Evolutionary conservation across 2,888 invertebrate genomes (phyloP).

Genomic region (Chromoteleia sp.): DNA sequence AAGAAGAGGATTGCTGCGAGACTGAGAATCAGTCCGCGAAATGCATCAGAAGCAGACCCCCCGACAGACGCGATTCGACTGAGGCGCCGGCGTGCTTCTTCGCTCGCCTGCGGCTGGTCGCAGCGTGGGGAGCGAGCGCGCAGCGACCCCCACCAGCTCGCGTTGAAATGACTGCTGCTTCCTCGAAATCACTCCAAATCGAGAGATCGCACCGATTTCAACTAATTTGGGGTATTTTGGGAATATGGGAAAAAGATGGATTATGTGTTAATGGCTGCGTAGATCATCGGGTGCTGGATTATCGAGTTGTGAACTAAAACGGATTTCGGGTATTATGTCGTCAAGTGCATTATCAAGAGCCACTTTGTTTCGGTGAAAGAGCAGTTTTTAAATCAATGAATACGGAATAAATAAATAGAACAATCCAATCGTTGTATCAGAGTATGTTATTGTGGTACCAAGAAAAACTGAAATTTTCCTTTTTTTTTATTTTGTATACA

Average conservation of each 20-base stretch:
- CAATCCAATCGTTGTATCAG: too few relatives aligned
- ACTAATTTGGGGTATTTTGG: slow-evolving; percentile 45
- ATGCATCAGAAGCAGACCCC: slow-evolving; percentile 67
- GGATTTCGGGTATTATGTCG: too few relatives aligned
- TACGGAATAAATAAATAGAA: too few relatives aligned
- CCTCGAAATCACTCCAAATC: slow-evolving; percentile 59
- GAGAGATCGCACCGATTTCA: slow-evolving; percentile 59
- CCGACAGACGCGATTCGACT: slow-evolving; percentile 79
- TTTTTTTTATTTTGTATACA: too few relatives aligned
- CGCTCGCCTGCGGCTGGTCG: slow-evolving; percentile 69
- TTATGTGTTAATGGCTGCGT: slow-evolving; percentile 37
- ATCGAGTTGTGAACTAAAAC: background rate
- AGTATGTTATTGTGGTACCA: too few relatives aligned
- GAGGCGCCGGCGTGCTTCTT: slow-evolving; percentile 83
- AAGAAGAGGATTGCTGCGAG: slow-evolving; percentile 37
- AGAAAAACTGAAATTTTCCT: too few relatives aligned
- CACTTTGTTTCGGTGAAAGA: too few relatives aligned
- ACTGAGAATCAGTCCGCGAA: background rate
- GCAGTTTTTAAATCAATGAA: too few relatives aligned
- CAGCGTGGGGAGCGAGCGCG: slow-evolving; percentile 34
- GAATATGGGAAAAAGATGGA: slow-evolving; percentile 30
- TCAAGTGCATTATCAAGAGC: too few relatives aligned
- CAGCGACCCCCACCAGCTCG: slow-evolving; percentile 53
- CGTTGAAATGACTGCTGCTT: slow-evolving; percentile 41
- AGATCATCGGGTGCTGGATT: background rate